Evolutionary conservation across 2,888 invertebrate genomes (phyloP).

Genomic region (Amiota minor): DNA sequence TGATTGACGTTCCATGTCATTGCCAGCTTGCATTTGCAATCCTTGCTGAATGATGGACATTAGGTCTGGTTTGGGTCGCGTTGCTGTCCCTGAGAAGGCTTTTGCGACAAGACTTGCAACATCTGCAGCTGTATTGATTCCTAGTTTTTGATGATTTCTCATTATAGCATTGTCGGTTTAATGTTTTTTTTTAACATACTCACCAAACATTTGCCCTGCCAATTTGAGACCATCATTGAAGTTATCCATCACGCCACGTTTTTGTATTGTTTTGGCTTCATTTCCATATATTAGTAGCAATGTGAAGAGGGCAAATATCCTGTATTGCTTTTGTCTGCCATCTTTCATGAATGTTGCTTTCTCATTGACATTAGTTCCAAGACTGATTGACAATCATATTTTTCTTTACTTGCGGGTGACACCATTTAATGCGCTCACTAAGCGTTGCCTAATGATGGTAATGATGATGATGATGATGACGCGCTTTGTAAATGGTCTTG

Average conservation of each 20-base stretch:
- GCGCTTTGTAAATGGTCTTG: conserved; percentile 44
- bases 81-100: conserved; percentile 72
- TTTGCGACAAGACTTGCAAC: conserved; percentile 78
- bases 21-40: conserved; percentile 31
- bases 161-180: too few species aligned
- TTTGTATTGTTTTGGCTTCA: conserved; percentile 44
- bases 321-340: neutral
- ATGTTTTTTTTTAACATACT: neutral
- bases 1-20: conserved; percentile 29
- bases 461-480: conserved; percentile 36
- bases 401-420: neutral
- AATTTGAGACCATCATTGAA: conserved; percentile 69
- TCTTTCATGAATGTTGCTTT: neutral
- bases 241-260: conserved; percentile 69
- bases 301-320: neutral
- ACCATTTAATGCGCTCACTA: neutral
- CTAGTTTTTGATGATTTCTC: conserved; percentile 40
- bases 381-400: conserved; percentile 6
- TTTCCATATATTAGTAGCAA: neutral
- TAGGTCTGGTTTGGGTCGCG: conserved; percentile 51
- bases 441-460: conserved; percentile 3
- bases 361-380: neutral
- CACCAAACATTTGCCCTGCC: conserved; percentile 72
- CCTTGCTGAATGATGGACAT: conserved; percentile 59
- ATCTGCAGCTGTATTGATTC: conserved; percentile 75